Evolutionary conservation across 2,797 vertebrate species (phyloP), one percentile per base, ranked within the genome.

Genomic region (Pseudomugil tenellus): DNA sequence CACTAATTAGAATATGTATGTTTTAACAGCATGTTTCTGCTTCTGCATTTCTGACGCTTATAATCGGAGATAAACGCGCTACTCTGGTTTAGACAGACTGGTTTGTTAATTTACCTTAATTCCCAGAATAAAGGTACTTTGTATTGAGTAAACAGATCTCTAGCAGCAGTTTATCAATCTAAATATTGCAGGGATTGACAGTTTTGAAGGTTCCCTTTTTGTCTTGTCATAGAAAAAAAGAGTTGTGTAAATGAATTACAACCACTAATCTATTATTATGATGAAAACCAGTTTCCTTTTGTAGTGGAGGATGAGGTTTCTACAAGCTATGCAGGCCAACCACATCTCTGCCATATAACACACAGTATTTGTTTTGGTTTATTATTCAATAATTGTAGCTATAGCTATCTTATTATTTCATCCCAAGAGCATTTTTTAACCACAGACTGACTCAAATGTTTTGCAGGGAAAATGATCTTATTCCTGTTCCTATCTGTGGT

Each of bases 401-500:
- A 48, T 48, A 21, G 11, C 46, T 19, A 49, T 3, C 23, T 14
- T 26, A 51, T 48, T 48, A 48, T 48, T 21, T 48, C 43, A 48
- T 3, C n/a, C 43, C n/a, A 10, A 21, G 26, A 34, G 10, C 32
- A 6, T 37, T 37, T 37, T 13, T n/a, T n/a, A 31, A 31, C 35
- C 28, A 16, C 25, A 21, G 35, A 43, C 58, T 46, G 19, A 37
- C 34, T 16, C 12, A 6, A 28, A 26, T 53, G 25, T 46, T 52
- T 16, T 3, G 13, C 4, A 9, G 65, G 62, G 34, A 57, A 78
- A 61, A 0, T 79, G 70, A 3, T 25, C 60, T 72, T 51, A 2
- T 7, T 49, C 82, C 81, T n/a, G 62, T 83, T 73, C 39, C 14
- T 28, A 10, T 63, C 32, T 6, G 16, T 14, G 6, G 43, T 51